phyloP scores from a whole-genome alignment of 2,113 vertebrate species.

The Epinephelus moara region DNA sequence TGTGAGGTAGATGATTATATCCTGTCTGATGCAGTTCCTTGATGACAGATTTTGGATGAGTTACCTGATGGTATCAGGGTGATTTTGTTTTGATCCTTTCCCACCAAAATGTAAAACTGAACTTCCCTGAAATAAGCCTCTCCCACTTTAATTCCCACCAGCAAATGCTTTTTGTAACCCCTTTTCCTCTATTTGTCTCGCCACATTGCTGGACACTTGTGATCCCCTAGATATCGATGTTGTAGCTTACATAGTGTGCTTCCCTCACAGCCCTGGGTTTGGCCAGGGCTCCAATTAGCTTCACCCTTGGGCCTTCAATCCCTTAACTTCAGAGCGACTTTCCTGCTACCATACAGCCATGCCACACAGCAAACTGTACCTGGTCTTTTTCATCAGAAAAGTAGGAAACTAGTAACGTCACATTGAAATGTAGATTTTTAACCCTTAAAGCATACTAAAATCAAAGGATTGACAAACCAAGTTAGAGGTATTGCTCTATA shows the following conservation, averaged over 20 bases:
- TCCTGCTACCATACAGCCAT: not conserved
- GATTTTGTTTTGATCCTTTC: not conserved
- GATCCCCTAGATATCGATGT: conserved; percentile 10
- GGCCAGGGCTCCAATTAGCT: conserved; percentile 43
- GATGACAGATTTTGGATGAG: conserved; percentile 10
- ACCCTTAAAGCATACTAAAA: not conserved
- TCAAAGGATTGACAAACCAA: conserved; percentile 1
- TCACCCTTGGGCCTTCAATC: conserved; percentile 26
- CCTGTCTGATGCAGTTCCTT: not conserved
- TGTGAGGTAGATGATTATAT: conserved; percentile 5
- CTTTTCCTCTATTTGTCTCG: not conserved
- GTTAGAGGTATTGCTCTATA: not conserved
- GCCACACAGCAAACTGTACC: conserved; percentile 12
- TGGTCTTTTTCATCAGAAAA: not conserved
- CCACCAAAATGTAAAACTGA: not conserved
- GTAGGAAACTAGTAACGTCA: not conserved
- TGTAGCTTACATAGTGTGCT: conserved; percentile 6
- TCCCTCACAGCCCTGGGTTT: conserved; percentile 1
- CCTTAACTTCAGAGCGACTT: conserved; percentile 7
- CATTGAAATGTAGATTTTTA: not conserved
- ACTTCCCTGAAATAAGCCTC: not conserved
- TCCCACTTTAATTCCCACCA: not conserved
- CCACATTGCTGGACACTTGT: not conserved
- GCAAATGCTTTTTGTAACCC: not conserved
- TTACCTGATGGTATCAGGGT: not conserved